phyloP scores from a whole-genome alignment of 2,888 invertebrate species.

The Mesoligia furuncula region DNA sequence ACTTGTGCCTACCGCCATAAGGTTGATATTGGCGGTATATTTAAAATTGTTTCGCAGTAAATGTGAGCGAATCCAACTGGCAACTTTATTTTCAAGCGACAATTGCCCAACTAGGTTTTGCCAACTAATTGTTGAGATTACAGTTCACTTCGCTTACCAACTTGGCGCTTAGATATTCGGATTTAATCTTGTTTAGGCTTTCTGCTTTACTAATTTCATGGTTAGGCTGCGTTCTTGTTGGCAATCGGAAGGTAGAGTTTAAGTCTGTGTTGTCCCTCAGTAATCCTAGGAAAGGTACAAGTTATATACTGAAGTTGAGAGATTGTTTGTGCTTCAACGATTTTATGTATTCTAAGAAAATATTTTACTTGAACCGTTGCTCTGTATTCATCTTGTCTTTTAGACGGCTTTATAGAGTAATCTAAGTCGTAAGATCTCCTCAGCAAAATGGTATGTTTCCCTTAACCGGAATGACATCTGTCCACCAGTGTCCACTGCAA shows the following conservation, averaged over 20 bases:
- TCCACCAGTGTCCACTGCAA: conserved; percentile 1
- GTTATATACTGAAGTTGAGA: not conserved
- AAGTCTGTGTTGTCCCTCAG: not conserved
- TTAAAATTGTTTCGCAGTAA: conserved; percentile 69
- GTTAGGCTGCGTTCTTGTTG: conserved; percentile 14
- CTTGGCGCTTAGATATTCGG: conserved; percentile 73
- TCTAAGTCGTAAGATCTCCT: not conserved
- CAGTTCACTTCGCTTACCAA: conserved; percentile 78
- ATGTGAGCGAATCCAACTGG: conserved; percentile 79
- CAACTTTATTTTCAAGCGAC: conserved; percentile 87
- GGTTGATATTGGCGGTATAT: conserved; percentile 56
- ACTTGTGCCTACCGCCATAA: conserved; percentile 60
- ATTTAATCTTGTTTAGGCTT: conserved; percentile 70
- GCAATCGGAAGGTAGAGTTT: conserved; percentile 11
- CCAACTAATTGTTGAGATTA: conserved; percentile 86
- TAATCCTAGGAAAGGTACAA: not conserved
- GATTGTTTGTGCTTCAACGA: not conserved
- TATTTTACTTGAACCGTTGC: not conserved
- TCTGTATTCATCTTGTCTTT: not conserved
- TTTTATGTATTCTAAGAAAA: not conserved
- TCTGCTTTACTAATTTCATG: conserved; percentile 40
- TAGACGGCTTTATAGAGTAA: not conserved
- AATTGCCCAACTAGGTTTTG: conserved; percentile 86
- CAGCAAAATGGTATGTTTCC: not conserved
- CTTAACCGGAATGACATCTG: not conserved